Base-by-base conservation (phyloP, 2,113 vertebrate genomes). In the Mirza zaza region DNA sequence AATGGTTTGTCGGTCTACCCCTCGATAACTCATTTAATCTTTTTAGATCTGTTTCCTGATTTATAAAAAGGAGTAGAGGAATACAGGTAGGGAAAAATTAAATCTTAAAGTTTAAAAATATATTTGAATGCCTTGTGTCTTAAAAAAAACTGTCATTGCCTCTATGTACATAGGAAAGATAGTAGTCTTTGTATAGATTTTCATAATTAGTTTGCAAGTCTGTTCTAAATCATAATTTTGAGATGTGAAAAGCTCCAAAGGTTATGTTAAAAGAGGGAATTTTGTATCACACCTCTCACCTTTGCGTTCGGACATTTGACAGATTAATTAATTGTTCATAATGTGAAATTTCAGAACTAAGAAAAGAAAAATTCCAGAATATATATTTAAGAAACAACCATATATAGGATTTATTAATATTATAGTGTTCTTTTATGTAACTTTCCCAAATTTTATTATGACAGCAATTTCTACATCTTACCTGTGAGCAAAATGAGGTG, bases 251-350 rank as follows among this genome's bases (percentile, higher is more conserved):
- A 81, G 27, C 45, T 77, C 36, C 55, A 73, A 96, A 87, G 75
- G 68, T 79, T 88, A 71, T 94, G 7, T 65, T 90, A 87, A 83
- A 96, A 79, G 59, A 79, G 17, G n/a, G 70, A 87, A 76, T 96
- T 95, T 97, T 86, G 6, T 90, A 91, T 94, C 42, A 79, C 34
- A 82, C 21, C 23, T 73, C 92, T 88, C 20, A 17, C 73, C 15
- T 96, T 97, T 93, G 32, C 68, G 20, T 91, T 89, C 96, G 63
- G 84, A 50, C 55, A 95, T 89, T 81, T 87, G 76, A 65, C 21
- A 93, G 55, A 36, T 82, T 63, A 93, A 73, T 95, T 76, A 94
- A 39, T 90, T 96, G 50, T 84, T 96, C 50, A 95, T 91, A 84
- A 87, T 95, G 48, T 92, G 80, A 96, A 82, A 93, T 91, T 93